Base-by-base conservation (phyloP, 2,888 invertebrate genomes). In the Desoria tigrina region DNA sequence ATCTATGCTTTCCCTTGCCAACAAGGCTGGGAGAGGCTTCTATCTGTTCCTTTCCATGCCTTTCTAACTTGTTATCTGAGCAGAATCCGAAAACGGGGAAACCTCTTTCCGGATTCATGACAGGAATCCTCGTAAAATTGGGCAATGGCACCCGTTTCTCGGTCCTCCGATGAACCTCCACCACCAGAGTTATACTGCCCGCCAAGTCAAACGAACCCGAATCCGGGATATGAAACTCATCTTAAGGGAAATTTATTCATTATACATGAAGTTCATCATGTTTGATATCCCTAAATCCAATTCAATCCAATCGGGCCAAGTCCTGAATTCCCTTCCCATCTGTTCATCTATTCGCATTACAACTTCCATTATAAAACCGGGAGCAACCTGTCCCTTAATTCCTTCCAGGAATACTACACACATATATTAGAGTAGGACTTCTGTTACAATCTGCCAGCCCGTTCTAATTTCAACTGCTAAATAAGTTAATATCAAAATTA, bases 211-310 rank as follows among this genome's bases (percentile, higher is more conserved):
- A 32, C 32, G 6, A 32, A 4, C 32, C 45, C n/a, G 45, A n/a
- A 45, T 45, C 45, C 42, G 32, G 42, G 26, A 18, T 4, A 42
- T 16, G 26, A 39, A 57, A 3, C 56, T 57, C 42, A 57, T 57
- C 42, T 57, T 57, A 4, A 55, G 45, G 45, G 55, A 42, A 57
- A 37, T 23, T 57, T 57, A 57, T 57, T 57, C 56, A 57, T 57
- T 39, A 37, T 18, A 27, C 27, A 11, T 27, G 21, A 3, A 57
- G 42, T 23, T 57, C 56, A 57, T 57, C 56, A 39, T 37, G 39
- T 57, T 57, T 57, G 56, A 57, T 57, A 57, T 57, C 56, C 56
- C 37, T 57, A 32, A 57, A 57, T 54, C 54, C 54, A 54, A 57
- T 57, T 28, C n/a, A 55, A 55, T 57, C 24, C 58, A 58, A 51